Evolutionary conservation across 2,113 vertebrate species (phyloP).

Genomic region (Embiotoca jacksoni): DNA sequence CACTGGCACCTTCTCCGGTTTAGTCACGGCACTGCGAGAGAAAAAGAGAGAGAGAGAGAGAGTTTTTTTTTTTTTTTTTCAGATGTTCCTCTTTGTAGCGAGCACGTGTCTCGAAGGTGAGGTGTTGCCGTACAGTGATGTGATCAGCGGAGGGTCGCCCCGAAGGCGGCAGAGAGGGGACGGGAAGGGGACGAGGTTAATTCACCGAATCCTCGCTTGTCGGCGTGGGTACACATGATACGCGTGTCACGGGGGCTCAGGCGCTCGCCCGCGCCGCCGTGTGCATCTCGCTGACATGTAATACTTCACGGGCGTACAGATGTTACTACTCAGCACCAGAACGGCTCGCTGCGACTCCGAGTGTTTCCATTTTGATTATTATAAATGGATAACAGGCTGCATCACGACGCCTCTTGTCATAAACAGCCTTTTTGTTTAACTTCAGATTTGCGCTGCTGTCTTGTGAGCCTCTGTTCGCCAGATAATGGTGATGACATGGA

Average conservation of each 20-base stretch:
- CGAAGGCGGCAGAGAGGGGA: neutral
- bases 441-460: slow-evolving; percentile 68
- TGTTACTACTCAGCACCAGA: slow-evolving; percentile 58
- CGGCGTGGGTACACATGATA: slow-evolving; percentile 54
- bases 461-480: slow-evolving; percentile 61
- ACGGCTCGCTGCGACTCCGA: slow-evolving; percentile 34
- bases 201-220: slow-evolving; percentile 44
- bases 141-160: slow-evolving; percentile 31
- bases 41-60: neutral
- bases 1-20: neutral
- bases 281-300: slow-evolving; percentile 54
- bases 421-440: slow-evolving; percentile 74
- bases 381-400: slow-evolving; percentile 75
- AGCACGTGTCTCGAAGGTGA: slow-evolving; percentile 8
- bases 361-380: slow-evolving; percentile 65
- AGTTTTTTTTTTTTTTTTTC: neutral
- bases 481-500: slow-evolving; percentile 71
- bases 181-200: slow-evolving; percentile 47
- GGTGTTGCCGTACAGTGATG: slow-evolving; percentile 28
- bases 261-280: slow-evolving; percentile 37
- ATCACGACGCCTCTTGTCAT: slow-evolving; percentile 64
- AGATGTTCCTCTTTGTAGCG: neutral
- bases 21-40: neutral
- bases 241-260: slow-evolving; percentile 54
- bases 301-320: slow-evolving; percentile 66